A percentile compares a stretch with the other conserved stretches of the same genome.
These are phyloP conservation scores for Lochmaea capreae DNA, from an alignment of 2,888 invertebrate genomes.

Conservation along the genomic window DNA sequence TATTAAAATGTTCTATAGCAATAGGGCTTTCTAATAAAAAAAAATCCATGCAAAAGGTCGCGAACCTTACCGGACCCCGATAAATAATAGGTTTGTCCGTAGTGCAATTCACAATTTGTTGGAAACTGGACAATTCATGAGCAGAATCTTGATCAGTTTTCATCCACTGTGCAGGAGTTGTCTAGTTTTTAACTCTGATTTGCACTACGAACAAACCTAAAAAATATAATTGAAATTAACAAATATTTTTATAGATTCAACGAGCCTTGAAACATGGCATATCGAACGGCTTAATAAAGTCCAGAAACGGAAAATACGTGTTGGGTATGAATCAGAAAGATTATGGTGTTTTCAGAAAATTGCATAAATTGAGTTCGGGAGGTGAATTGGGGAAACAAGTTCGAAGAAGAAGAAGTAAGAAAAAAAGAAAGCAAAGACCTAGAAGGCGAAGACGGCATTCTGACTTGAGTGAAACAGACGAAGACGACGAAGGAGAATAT, in stretches of 20 bases:
- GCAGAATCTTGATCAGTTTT: no score
- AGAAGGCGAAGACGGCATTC: not conserved
- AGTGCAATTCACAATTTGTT: no score
- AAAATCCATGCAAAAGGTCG: no score
- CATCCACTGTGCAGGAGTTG: no score
- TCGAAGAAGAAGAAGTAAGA: constrained; percentile 3
- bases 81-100: no score
- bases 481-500: constrained; percentile 9
- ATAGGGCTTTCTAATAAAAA: no score
- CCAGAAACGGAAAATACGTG: constrained; percentile 48
- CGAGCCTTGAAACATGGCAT: constrained; percentile 50
- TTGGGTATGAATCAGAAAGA: constrained; percentile 46
- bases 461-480: constrained; percentile 18
- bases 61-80: no score
- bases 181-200: no score
- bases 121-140: no score
- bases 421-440: constrained; percentile 8
- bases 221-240: not conserved
- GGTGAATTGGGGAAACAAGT: constrained; percentile 22
- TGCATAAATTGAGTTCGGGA: constrained; percentile 35
- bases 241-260: constrained; percentile 32
- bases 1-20: no score
- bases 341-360: constrained; percentile 41
- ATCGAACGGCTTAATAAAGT: constrained; percentile 42
- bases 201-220: no score